Evolutionary conservation across 1,140 invertebrate species (phyloP).

Genomic region (Pseudomyrmex dendroicus): DNA sequence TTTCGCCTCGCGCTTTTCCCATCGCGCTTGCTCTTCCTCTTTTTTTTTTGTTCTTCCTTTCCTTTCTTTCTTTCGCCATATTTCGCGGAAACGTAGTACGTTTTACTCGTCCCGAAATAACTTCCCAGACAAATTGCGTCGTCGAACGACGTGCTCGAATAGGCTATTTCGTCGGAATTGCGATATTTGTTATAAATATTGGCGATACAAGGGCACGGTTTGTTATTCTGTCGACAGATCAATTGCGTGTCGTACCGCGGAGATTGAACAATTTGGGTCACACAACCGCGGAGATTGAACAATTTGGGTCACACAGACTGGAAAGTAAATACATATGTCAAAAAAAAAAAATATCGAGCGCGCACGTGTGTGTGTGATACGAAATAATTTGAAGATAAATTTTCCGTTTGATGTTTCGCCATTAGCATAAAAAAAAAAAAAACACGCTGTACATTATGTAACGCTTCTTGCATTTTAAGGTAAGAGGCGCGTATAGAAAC

Average conservation of each 20-base stretch:
- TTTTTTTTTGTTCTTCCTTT: neutral
- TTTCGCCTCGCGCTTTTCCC: constrained; percentile 36
- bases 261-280: neutral
- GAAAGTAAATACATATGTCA: neutral
- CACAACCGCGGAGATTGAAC: neutral
- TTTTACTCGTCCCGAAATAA: constrained; percentile 27
- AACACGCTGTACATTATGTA: too few species aligned
- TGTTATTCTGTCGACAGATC: neutral
- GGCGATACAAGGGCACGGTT: constrained; percentile 4
- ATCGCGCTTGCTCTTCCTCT: neutral
- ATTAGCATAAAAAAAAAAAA: neutral
- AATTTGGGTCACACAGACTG: neutral
- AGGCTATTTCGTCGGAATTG: constrained; percentile 15
- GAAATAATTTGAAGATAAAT: neutral
- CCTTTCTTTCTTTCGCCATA: neutral
- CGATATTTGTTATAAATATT: constrained; percentile 49
- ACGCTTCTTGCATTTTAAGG: neutral
- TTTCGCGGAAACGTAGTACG: neutral
- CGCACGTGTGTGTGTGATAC: neutral
- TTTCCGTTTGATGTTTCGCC: neutral
- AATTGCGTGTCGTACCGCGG: neutral
- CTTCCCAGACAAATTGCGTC: constrained; percentile 42
- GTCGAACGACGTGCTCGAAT: neutral
- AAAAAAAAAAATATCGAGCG: neutral
- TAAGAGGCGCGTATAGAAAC: neutral